Percentiles rank a stretch among this genome's conserved stretches.
phyloP scores from a whole-genome alignment of 2,113 vertebrate species.

The Catharus bicknelli region DNA sequence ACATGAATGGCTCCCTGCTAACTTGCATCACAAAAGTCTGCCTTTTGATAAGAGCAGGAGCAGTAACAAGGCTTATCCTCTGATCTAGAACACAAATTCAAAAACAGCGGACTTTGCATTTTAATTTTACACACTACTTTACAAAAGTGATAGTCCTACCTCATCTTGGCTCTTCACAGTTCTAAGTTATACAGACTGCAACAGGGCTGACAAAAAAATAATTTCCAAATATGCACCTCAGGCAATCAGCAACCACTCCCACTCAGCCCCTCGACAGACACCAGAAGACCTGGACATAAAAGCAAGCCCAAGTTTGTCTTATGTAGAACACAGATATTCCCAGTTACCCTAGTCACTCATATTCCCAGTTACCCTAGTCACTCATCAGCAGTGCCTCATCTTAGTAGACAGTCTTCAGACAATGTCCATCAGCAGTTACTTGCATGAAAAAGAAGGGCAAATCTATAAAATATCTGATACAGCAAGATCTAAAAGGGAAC shows the following conservation, averaged over 20 bases:
- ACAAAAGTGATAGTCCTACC: not conserved
- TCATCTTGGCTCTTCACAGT: not conserved
- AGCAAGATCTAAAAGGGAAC: not conserved
- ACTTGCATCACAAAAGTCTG: not conserved
- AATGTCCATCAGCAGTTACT: not conserved
- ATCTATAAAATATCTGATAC: not conserved
- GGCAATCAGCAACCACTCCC: not conserved
- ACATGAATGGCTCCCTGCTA: not conserved
- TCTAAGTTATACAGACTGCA: not conserved
- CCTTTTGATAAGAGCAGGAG: not conserved
- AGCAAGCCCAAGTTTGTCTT: not conserved
- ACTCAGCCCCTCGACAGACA: not conserved
- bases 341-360: not conserved
- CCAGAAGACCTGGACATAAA: not conserved
- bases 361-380: not conserved
- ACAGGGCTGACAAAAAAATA: rapidly evolving
- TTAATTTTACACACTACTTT: not conserved
- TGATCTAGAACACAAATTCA: not conserved
- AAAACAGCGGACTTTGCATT: not conserved
- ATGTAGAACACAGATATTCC: not conserved
- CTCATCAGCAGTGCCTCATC: not conserved
- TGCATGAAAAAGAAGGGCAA: not conserved
- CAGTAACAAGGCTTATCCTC: not conserved
- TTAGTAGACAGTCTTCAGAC: not conserved
- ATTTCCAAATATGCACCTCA: not conserved